phyloP scores from a whole-genome alignment of 2,797 vertebrate species.

The Acanthurus lineatus region DNA sequence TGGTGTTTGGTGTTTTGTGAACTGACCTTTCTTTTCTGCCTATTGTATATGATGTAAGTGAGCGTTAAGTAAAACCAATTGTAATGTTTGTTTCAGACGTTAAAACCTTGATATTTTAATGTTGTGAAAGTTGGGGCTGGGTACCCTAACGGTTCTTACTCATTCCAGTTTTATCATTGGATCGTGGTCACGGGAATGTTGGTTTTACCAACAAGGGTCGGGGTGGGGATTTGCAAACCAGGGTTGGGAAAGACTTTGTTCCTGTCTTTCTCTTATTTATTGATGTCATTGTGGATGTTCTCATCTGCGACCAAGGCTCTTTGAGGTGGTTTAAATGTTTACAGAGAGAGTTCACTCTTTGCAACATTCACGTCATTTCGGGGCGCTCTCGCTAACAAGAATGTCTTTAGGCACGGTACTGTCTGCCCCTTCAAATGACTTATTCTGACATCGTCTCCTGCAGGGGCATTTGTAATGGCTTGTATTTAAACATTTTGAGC shows the following conservation, averaged over 20 bases:
- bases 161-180: slow-evolving; percentile 63
- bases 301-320: slow-evolving; percentile 34
- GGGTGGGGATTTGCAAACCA: slow-evolving; percentile 45
- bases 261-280: slow-evolving; percentile 72
- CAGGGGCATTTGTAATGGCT: slow-evolving; percentile 29
- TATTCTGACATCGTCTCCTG: slow-evolving; percentile 30
- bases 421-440: slow-evolving; percentile 51
- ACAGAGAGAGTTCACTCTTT: slow-evolving; percentile 44
- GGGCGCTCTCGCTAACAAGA: slow-evolving; percentile 33
- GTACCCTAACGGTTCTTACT: slow-evolving; percentile 71
- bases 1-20: slow-evolving; percentile 24
- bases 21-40: slow-evolving; percentile 29
- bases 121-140: slow-evolving; percentile 77
- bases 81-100: slow-evolving; percentile 9
- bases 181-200: not conserved
- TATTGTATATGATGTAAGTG: slow-evolving; percentile 30
- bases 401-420: slow-evolving; percentile 67
- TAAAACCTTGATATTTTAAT: slow-evolving; percentile 55
- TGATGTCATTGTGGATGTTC: slow-evolving; percentile 53
- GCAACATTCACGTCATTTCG: slow-evolving; percentile 26
- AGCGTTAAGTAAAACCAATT: slow-evolving; percentile 3
- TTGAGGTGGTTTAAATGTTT: slow-evolving; percentile 50
- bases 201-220: not conserved
- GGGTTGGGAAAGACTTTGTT: slow-evolving; percentile 47
- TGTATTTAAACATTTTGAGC: slow-evolving; percentile 11